Evolutionary conservation across 2,797 vertebrate species (phyloP).

Genomic region (Melanogrammus aeglefinus): DNA sequence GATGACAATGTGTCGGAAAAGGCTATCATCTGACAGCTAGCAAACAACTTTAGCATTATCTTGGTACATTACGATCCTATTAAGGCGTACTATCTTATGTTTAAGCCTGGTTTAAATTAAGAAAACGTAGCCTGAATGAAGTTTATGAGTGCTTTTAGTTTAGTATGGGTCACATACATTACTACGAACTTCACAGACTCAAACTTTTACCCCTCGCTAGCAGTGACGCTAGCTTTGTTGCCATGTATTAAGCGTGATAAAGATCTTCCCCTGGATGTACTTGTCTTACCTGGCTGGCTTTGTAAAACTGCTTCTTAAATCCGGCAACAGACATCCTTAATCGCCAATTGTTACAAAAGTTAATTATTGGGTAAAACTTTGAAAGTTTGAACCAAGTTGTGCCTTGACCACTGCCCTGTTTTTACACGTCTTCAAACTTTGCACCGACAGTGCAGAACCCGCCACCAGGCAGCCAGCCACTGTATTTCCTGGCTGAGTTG

Average conservation of each 20-base stretch:
- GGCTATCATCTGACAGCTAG: no score
- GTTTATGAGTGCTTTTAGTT: no score
- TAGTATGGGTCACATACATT: neutral
- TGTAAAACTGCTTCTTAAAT: conserved; percentile 95
- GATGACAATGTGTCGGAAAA: no score
- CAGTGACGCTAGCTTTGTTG: neutral
- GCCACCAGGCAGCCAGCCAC: conserved; percentile 53
- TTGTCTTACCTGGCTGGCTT: conserved; percentile 88
- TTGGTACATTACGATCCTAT: no score
- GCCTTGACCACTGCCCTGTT: neutral
- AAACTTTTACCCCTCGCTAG: neutral
- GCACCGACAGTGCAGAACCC: conserved; percentile 45
- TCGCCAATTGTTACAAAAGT: conserved; percentile 10
- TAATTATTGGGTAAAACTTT: neutral
- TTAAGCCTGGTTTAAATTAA: no score
- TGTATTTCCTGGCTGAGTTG: conserved; percentile 51
- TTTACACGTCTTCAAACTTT: conserved; percentile 54
- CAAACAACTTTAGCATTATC: no score
- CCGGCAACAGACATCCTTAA: conserved; percentile 91
- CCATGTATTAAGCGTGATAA: neutral
- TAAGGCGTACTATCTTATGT: no score
- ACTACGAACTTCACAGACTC: neutral
- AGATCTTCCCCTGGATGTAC: neutral
- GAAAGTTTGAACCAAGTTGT: neutral
- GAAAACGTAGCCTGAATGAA: no score